These are phyloP conservation scores for Chamaedrilus cognettii DNA, from an alignment of 2,888 invertebrate species.

Conservation along the genomic window DNA sequence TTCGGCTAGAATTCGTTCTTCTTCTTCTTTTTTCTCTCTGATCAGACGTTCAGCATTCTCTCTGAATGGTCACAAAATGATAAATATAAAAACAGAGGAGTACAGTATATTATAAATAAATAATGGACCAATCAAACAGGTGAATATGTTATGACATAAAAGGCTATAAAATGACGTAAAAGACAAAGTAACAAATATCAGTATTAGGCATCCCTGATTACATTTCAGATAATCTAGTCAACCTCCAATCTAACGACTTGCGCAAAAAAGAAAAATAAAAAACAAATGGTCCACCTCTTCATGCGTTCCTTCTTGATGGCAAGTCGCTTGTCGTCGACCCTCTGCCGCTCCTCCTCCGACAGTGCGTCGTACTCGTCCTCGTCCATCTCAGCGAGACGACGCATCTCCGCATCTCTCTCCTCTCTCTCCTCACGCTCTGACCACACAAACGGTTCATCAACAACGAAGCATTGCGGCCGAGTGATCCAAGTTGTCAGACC, in stretches of 20 bases:
- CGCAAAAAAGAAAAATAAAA: not conserved
- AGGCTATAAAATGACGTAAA: not conserved
- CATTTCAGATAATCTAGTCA: no score
- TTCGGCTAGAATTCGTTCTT: conserved; percentile 49
- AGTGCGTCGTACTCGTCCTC: conserved; percentile 60
- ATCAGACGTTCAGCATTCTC: conserved; percentile 43
- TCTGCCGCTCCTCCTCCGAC: conserved; percentile 51
- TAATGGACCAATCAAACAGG: no score
- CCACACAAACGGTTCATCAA: no score
- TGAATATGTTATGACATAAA: no score
- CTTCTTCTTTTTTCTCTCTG: conserved; percentile 49
- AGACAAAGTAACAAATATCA: not conserved
- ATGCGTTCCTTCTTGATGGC: conserved; percentile 56
- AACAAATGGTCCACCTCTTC: conserved; percentile 44
- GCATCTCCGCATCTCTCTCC: conserved; percentile 49
- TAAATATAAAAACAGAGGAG: not conserved
- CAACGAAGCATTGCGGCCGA: no score
- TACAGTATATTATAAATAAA: not conserved
- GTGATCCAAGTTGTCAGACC: no score
- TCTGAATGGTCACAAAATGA: conserved; percentile 11
- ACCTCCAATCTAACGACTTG: not conserved
- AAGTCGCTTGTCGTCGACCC: conserved; percentile 54
- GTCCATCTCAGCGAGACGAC: conserved; percentile 58
- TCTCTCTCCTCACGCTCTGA: conserved; percentile 44
- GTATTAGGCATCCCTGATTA: not conserved